These are phyloP conservation scores for Tachyglossus aculeatus DNA, from an alignment of 2,797 vertebrate genomes.

Conservation along the genomic window DNA sequence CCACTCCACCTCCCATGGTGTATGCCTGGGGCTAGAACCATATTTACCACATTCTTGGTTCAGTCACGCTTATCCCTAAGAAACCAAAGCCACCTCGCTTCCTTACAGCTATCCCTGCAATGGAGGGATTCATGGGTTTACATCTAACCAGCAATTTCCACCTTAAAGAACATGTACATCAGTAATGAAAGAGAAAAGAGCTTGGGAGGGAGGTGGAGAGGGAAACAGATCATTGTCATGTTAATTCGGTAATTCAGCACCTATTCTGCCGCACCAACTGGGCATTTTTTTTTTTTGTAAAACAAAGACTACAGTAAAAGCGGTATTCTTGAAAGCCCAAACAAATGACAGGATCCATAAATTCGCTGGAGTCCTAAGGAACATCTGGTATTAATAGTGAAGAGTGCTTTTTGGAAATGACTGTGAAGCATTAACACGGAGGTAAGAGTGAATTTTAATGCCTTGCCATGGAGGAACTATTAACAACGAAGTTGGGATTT, in stretches of 20 bases:
- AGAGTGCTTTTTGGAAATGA: slow-evolving; percentile 35
- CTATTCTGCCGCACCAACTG: neutral
- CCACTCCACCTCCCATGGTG: no score
- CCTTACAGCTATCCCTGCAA: no score
- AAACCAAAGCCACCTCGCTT: no score
- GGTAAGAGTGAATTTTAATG: slow-evolving; percentile 51
- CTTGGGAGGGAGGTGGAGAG: rapidly evolving
- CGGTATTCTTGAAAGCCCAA: slow-evolving; percentile 41
- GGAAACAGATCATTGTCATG: rapidly evolving
- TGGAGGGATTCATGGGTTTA: no score
- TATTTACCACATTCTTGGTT: no score
- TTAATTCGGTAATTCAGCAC: slow-evolving; percentile 7
- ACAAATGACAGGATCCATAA: slow-evolving; percentile 49
- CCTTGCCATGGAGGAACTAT: slow-evolving; percentile 18
- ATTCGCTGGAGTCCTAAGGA: slow-evolving; percentile 15
- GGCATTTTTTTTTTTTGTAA: slow-evolving; percentile 29
- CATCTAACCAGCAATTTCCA: no score
- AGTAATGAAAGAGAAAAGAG: neutral
- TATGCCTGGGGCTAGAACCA: no score
- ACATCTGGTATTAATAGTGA: slow-evolving; percentile 53
- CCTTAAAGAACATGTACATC: neutral
- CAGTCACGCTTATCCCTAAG: no score
- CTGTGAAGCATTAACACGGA: slow-evolving; percentile 20
- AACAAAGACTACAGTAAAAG: slow-evolving; percentile 40
- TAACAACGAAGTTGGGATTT: slow-evolving; percentile 11